Base-by-base conservation (phyloP, 2,888 invertebrate species). In the Pandemis heparana region DNA sequence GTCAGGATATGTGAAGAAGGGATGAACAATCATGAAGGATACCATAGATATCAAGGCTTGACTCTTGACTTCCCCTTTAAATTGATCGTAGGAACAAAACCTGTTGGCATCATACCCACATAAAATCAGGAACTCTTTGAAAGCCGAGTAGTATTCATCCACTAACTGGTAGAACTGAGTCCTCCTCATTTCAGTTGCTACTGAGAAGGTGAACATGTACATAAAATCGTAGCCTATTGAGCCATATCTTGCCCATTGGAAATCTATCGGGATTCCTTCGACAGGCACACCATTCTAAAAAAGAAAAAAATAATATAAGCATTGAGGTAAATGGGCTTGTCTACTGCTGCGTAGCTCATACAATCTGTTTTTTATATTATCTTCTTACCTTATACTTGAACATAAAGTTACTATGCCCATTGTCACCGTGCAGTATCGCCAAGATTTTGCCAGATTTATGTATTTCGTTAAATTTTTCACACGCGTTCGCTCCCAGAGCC, bases 201-300 rank as follows among this genome's bases (percentile, higher is more conserved):
- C 43, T 2, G 74, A 70, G n/a, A 48, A 18, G 7, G 51, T 8
- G 56, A 74, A 74, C 7, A 74, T 9, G 18, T 70, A 74, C 70
- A 74, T 70, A n/a, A 70, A 56, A 16, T 74, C 74, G 62, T 74
- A 66, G 0, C 65, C 74, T 60, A 70, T 70, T 1, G 74, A 70
- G 0, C 70, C 74, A 38, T 74, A 74, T 62, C 23, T 56, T 5
- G 70, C 32, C 70, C 74, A 70, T n/a, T 70, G 70, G 66, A 70
- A 74, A 56, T 74, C 74, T 46, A 70, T 62, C 38, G 74, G 74
- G n/a, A 70, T 66, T 7, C 48, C 70, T 32, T 74, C 70, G 8
- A 38, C 62, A 48, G 71, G 70, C 56, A 70, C 70, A 18, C 60
- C 60, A 16, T 74, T 16, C 74, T 74, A 43, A n/a, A 59, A 74